Base-by-base conservation (phyloP, 2,888 invertebrate genomes). In the Encarsia formosa region DNA sequence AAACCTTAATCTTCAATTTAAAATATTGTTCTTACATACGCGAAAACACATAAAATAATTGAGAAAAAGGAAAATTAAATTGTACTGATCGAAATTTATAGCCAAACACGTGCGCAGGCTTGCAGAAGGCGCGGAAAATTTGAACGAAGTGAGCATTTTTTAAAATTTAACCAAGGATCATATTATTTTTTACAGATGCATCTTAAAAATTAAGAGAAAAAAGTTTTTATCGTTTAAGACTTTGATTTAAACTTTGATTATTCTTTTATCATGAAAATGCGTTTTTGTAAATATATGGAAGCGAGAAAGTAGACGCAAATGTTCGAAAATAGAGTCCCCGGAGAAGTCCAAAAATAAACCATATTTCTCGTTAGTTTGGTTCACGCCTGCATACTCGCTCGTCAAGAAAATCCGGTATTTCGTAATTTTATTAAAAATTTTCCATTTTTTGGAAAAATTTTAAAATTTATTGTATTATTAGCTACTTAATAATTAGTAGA, bases 291-390 rank as follows among this genome's bases (percentile, higher is more conserved):
- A n/a, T n/a, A n/a, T n/a, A n/a, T n/a, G n/a, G n/a, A n/a, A n/a
- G n/a, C n/a, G n/a, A n/a, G 20, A 16, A 35, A 44, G 48, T 44
- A 40, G 41, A 47, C 35, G 38, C 29, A 34, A 54, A 45, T 48
- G 67, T 66, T 65, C 64, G 56, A 66, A 70, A 70, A 70, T 70
- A 70, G 69, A 64, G 61, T 58, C 59, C 63, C 59, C 61, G 57
- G 60, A 59, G 63, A 57, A 57, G 49, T 65, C 70, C 66, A 70
- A 70, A 70, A 69, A 70, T 70, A 70, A 62, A 63, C 61, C 55
- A 20, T 41, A 50, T 56, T 58, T 60, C 59, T 53, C 38, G 52
- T 52, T 50, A 56, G 56, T 56, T 52, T 34, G 26, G 56, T 49
- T 49, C 49, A 22, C 44, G 52, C 38, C 32, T 56, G 34, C 47